Base-by-base conservation (phyloP, 1,140 invertebrate species). In the Harpegnathos saltator region DNA sequence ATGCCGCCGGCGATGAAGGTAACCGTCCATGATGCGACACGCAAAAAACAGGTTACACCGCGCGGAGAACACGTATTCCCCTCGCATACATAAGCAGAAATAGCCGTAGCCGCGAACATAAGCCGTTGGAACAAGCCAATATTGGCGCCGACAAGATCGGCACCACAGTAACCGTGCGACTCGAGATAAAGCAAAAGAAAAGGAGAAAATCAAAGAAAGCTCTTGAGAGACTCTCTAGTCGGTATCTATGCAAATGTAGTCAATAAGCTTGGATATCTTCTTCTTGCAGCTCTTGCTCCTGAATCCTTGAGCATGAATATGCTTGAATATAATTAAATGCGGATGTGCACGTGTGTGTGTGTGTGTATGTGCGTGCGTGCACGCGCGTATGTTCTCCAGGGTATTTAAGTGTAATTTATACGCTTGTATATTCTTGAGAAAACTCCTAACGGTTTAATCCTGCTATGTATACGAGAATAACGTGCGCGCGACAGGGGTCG, bases 1-100 rank as follows among this genome's bases (percentile, higher is more conserved):
- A 82, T 71, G 87, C 85, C 5, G 85, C 89, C 19, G 89, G 87
- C 11, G 78, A 84, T 22, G 86, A 92, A 91, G 91, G 91, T 92
- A 82, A 81, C 52, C 61, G 5, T 71, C 33, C 65, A 58, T 38
- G 52, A 80, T 80, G 56, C 75, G 58, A 48, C 52, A 15, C 65
- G 52, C 65, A 80, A 80, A 80, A 80, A 80, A 65, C 75, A 54
- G 33, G 65, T 29, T 69, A 69, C 65, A 66, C 19, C 29, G 9
- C 29, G 9, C 38, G 52, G 65, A 69, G 75, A 80, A 71, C 65
- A 48, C 24, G 75, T 80, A 80, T 59, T 69, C 54, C 52, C 22
- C 19, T 80, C 52, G 75, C 65, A 80, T 80, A 71, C 52, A 80
- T 71, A 80, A 80, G 33, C 71, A 71, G 75, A 71, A 80, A 80